A percentile compares a stretch with the other conserved stretches of the same genome.
These are phyloP conservation scores for Crenichthys baileyi DNA, from an alignment of 2,797 vertebrate species.

Conservation along the genomic window DNA sequence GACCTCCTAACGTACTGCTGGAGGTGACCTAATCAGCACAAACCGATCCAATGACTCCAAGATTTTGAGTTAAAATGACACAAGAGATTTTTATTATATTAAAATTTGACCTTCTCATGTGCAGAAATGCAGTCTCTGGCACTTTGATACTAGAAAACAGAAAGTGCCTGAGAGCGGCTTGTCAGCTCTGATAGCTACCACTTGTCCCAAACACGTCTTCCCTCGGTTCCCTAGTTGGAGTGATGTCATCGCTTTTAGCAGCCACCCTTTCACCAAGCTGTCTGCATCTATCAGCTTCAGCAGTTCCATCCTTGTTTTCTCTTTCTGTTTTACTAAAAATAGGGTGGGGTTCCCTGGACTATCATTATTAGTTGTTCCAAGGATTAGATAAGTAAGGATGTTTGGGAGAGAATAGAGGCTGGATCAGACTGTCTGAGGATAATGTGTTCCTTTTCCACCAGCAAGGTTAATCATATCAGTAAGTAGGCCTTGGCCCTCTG, in stretches of 20 bases:
- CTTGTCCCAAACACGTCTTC: conserved; percentile 58
- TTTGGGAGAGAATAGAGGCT: conserved; percentile 65
- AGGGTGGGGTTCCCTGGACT: conserved; percentile 33
- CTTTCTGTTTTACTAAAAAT: conserved; percentile 21
- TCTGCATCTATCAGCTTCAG: conserved; percentile 65
- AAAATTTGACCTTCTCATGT: conserved; percentile 48
- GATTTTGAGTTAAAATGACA: conserved; percentile 28
- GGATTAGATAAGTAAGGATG: conserved; percentile 55
- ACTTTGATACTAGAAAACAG: conserved; percentile 46
- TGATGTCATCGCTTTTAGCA: conserved; percentile 67
- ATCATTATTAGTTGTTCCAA: conserved; percentile 51
- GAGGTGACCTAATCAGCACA: conserved; percentile 24
- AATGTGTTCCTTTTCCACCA: conserved; percentile 71
- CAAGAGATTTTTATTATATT: conserved; percentile 27
- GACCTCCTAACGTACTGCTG: conserved; percentile 38
- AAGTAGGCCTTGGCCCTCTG: conserved; percentile 77
- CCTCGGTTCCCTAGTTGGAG: conserved; percentile 44
- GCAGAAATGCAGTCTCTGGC: conserved; percentile 30
- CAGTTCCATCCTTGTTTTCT: conserved; percentile 14
- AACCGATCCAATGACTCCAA: conserved; percentile 18
- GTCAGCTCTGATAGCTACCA: conserved; percentile 65
- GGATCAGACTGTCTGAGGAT: conserved; percentile 71
- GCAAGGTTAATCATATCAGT: conserved; percentile 81
- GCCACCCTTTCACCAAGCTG: conserved; percentile 44
- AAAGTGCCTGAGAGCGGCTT: conserved; percentile 56